Evolutionary conservation across 2,113 vertebrate species (phyloP).

Genomic region (Otocyon megalotis): DNA sequence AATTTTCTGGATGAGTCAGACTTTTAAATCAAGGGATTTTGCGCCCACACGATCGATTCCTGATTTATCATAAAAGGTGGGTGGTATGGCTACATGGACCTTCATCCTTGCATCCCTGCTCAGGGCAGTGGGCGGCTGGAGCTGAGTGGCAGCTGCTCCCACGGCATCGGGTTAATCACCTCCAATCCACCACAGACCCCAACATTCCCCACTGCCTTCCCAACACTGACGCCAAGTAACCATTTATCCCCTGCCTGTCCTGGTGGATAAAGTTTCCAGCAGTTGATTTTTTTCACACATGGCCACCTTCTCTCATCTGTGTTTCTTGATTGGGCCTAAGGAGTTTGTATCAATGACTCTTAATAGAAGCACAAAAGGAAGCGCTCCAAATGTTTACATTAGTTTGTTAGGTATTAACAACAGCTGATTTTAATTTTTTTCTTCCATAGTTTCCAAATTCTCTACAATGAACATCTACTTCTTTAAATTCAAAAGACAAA

Average conservation of each 20-base stretch:
- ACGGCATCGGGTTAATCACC: rapidly evolving
- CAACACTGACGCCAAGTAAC: neutral
- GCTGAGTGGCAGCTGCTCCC: neutral
- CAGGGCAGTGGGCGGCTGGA: neutral
- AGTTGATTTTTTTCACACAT: neutral
- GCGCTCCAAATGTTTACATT: neutral
- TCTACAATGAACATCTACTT: constrained; percentile 44
- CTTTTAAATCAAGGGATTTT: neutral
- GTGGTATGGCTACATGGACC: rapidly evolving
- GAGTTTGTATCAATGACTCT: neutral
- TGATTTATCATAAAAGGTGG: neutral
- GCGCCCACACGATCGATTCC: neutral
- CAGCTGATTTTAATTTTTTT: constrained; percentile 69
- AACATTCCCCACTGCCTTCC: neutral
- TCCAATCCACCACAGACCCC: neutral
- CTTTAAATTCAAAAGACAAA: constrained; percentile 71
- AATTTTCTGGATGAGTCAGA: neutral
- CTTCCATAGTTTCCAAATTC: constrained; percentile 64
- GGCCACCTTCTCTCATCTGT: neutral
- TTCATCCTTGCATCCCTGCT: too few relatives aligned
- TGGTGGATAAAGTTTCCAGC: neutral
- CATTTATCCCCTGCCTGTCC: neutral
- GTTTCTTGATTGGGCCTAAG: neutral
- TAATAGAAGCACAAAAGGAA: neutral
- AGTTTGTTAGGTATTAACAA: neutral